Percentiles rank a stretch among this genome's conserved stretches.
Evolutionary conservation across 2,888 invertebrate species (phyloP).

Genomic region (Cremastinae sp.): DNA sequence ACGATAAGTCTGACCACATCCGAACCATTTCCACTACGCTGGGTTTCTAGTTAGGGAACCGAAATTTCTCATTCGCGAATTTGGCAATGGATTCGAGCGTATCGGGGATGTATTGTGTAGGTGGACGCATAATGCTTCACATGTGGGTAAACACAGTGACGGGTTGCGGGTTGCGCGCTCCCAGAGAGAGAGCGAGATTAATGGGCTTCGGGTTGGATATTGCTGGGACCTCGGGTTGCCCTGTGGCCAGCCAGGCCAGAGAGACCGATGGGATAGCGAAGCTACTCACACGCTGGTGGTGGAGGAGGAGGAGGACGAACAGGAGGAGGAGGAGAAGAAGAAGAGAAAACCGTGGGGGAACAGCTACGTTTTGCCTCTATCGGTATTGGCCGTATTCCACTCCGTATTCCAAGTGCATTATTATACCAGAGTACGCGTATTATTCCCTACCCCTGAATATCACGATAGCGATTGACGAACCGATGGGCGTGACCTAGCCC

Average conservation of each 20-base stretch:
- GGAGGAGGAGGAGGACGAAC: constrained; percentile 13
- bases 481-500: too few species aligned
- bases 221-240: constrained; percentile 58
- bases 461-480: too few species aligned
- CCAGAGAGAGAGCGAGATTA: constrained; percentile 74
- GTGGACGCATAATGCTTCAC: constrained; percentile 80
- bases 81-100: constrained; percentile 53
- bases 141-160: constrained; percentile 80
- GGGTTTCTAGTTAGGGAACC: constrained; percentile 6
- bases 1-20: constrained; percentile 30
- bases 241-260: constrained; percentile 54
- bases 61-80: constrained; percentile 62
- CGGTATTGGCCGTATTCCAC: constrained; percentile 47
- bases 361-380: constrained; percentile 34
- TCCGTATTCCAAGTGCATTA: constrained; percentile 26
- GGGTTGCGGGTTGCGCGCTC: constrained; percentile 79
- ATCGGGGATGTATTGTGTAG: constrained; percentile 76
- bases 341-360: constrained; percentile 44
- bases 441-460: constrained; percentile 2
- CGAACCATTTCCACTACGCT: constrained; percentile 22
- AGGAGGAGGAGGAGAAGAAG: constrained; percentile 26
- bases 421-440: constrained; percentile 8
- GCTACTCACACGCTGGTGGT: constrained; percentile 36
- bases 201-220: constrained; percentile 76
- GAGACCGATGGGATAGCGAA: constrained; percentile 33